A percentile compares a stretch with the other conserved stretches of the same genome.
Conservation (phyloP, 1,140 invertebrate genomes). For the Trypoxylus dichotomus region DNA sequence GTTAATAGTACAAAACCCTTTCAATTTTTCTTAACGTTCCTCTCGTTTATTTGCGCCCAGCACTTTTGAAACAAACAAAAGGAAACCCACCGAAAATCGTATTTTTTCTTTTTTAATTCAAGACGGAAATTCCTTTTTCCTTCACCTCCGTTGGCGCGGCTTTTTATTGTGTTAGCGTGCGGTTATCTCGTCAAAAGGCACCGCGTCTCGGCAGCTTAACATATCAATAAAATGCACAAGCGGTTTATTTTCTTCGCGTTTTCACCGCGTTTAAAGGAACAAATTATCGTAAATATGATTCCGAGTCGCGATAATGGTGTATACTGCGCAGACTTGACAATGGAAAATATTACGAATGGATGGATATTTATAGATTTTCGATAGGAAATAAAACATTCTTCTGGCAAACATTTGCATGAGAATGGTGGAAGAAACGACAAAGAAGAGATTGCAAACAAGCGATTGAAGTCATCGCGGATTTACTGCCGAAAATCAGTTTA, state of each 20-base stretch:
- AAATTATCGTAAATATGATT: slow-evolving; percentile 23
- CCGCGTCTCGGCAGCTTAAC: neutral
- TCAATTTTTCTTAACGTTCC: neutral
- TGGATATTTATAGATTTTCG: slow-evolving; percentile 18
- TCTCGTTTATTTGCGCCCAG: neutral
- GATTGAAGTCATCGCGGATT: neutral
- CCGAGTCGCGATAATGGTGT: neutral
- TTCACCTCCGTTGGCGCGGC: neutral
- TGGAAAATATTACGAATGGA: slow-evolving; percentile 14
- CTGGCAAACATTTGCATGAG: slow-evolving; percentile 2
- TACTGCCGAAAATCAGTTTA: slow-evolving; percentile 16
- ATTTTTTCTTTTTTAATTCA: slow-evolving; percentile 18
- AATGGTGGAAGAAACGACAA: neutral
- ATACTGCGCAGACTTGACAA: neutral
- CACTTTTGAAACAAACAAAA: slow-evolving; percentile 12
- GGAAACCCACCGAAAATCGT: neutral
- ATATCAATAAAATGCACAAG: slow-evolving; percentile 23
- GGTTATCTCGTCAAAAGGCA: slow-evolving; percentile 14
- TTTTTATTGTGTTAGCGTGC: neutral
- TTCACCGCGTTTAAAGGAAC: neutral
- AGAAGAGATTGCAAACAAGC: slow-evolving; percentile 5
- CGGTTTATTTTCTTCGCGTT: slow-evolving; percentile 1
- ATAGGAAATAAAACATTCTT: slow-evolving; percentile 9
- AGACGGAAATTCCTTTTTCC: slow-evolving; percentile 2
- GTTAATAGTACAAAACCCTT: slow-evolving; percentile 14